phyloP scores from a whole-genome alignment of 2,113 vertebrate species.

The Manacus vitellinus region DNA sequence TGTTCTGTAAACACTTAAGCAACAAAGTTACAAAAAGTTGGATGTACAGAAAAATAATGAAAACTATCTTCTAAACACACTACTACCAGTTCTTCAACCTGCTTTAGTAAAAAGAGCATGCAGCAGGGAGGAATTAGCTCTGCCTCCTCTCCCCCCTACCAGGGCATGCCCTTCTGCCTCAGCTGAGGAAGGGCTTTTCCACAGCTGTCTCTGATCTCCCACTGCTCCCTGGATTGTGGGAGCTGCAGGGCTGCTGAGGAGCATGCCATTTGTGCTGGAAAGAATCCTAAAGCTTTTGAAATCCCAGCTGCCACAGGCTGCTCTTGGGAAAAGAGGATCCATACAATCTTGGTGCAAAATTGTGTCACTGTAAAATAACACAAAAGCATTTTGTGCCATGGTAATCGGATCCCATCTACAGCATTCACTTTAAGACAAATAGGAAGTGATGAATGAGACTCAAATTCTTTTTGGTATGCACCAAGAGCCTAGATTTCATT shows the following conservation, averaged over 20 bases:
- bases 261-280: conserved; percentile 50
- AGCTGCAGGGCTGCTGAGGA: conserved; percentile 1
- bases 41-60: background rate
- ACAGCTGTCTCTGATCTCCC: conserved; percentile 9
- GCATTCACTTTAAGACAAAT: conserved; percentile 37
- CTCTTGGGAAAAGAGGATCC: conserved; percentile 36
- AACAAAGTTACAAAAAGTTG: background rate
- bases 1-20: background rate
- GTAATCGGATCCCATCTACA: conserved; percentile 23
- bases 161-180: background rate
- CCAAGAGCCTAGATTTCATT: background rate
- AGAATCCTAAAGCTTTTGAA: conserved; percentile 41
- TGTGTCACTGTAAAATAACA: conserved; percentile 2
- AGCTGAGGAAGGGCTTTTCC: background rate
- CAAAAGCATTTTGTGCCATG: conserved; percentile 6
- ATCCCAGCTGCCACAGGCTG: conserved; percentile 36
- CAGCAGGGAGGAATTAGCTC: background rate
- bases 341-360: conserved; percentile 16
- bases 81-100: background rate
- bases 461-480: conserved; percentile 24
- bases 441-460: conserved; percentile 51
- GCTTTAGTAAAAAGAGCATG: background rate
- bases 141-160: background rate
- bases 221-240: background rate
- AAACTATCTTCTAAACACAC: background rate